Evolutionary conservation across 2,888 invertebrate species (phyloP), one percentile per base, ranked within the genome.

Genomic region (Eustalomyia histrio): DNA sequence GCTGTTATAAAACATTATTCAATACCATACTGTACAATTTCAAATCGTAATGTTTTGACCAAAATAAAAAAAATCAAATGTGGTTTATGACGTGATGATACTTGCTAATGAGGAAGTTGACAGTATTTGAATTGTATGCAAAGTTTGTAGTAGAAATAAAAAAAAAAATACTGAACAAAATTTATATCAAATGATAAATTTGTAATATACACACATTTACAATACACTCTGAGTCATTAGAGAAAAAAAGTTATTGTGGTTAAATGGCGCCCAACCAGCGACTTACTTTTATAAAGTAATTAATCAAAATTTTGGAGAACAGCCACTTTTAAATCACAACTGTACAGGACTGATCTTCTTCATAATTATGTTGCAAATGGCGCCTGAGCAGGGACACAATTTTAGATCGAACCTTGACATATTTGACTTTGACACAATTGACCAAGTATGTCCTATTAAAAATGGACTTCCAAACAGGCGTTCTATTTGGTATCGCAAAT

Each of bases 101-200:
- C 65, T 74, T 64, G 71, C 74, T 81, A 81, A 81, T 81, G 78
- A 78, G 80, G 76, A 80, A 80, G 64, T 80, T 71, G 75, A 80
- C 65, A 63, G 47, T 16, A n/a, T 47, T 47, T 47, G n/a, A 47
- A 47, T n/a, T 2, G 43, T 47, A 47, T 47, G 43, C 43, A 47
- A 47, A 47, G n/a, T 47, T n/a, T n/a, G n/a, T 47, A 39, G 39
- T n/a, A n/a, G n/a, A 47, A 47, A 14, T 33, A 12, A 24, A 14
- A 29, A 1, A 24, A 2, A 29, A 8, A 60, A 35, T 29, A 60
- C 14, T 60, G 17, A 60, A 29, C 24, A 60, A 21, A 60, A 33
- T 24, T 33, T 21, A 14, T 12, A 39, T 47, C n/a, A 47, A 47
- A n/a, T 47, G 6, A n/a, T 5, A 47, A 47, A 47, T 39, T 3